phyloP scores from a whole-genome alignment of 2,113 vertebrate genomes.

The Cacatua alba region DNA sequence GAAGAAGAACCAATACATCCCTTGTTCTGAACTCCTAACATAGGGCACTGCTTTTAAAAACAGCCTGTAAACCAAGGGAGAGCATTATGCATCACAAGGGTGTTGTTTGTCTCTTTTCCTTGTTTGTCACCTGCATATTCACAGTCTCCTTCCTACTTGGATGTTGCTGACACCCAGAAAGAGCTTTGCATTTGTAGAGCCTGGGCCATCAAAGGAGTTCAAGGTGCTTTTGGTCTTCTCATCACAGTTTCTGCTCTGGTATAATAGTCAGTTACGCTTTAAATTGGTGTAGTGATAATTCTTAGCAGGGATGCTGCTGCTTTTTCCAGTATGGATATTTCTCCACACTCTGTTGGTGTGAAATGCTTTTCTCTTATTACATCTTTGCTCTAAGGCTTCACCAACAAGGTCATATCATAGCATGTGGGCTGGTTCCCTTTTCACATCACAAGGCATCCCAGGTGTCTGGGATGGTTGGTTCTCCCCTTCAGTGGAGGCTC shows the following conservation, averaged over 20 bases:
- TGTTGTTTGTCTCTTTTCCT: slow-evolving; percentile 1
- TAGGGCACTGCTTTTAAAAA: slow-evolving; percentile 16
- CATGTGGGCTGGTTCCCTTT: not conserved
- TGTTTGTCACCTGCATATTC: slow-evolving; percentile 51
- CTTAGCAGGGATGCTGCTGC: not conserved
- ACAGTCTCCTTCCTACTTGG: not conserved
- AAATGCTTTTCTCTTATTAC: not conserved
- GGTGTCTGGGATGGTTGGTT: not conserved
- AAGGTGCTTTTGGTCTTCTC: slow-evolving; percentile 9
- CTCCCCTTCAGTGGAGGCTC: not conserved
- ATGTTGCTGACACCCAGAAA: not conserved
- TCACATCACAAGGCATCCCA: not conserved
- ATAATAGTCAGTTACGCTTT: not conserved
- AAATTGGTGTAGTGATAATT: not conserved
- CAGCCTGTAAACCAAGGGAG: not conserved
- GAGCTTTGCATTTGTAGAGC: slow-evolving; percentile 40
- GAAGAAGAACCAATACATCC: not conserved
- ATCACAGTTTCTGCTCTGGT: not conserved
- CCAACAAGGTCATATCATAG: not conserved
- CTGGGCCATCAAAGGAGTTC: slow-evolving; percentile 21
- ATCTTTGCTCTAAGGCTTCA: not conserved
- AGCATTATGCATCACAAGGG: slow-evolving; percentile 28
- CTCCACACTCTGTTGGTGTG: not conserved
- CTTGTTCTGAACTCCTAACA: slow-evolving; percentile 47
- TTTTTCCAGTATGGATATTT: not conserved